A percentile compares a stretch with the other conserved stretches of the same genome.
phyloP scores from a whole-genome alignment of 2,797 vertebrate genomes.

The Aphelocoma californica region DNA sequence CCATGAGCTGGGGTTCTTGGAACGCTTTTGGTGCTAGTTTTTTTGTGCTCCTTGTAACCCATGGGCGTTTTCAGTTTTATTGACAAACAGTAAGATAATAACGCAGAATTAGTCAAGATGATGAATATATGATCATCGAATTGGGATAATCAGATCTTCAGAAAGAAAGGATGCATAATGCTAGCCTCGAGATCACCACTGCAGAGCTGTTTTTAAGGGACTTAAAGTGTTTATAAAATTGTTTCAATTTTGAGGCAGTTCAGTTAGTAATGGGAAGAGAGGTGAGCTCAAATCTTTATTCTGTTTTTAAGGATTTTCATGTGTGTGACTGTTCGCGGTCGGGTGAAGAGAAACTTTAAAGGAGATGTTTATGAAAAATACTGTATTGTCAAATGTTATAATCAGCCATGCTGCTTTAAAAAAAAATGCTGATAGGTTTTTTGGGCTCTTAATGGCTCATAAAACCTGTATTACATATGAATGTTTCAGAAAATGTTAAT shows the following conservation, averaged over 20 bases:
- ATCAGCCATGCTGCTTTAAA: fast-evolving
- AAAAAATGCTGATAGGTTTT: background rate
- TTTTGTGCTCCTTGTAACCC: background rate
- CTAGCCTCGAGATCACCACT: background rate
- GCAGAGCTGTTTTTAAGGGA: background rate
- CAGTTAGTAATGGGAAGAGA: background rate
- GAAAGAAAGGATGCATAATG: background rate
- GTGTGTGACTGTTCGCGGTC: fast-evolving
- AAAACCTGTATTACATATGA: fast-evolving
- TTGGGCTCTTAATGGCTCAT: background rate
- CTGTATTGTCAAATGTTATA: background rate
- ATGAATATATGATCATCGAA: background rate
- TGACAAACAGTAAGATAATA: background rate
- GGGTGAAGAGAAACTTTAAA: background rate
- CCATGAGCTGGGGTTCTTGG: background rate
- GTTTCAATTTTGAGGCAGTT: background rate
- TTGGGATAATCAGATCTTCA: background rate
- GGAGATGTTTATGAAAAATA: background rate
- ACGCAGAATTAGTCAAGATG: fast-evolving
- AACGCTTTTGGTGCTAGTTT: background rate
- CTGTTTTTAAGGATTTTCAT: background rate
- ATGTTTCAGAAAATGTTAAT: background rate
- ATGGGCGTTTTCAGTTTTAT: fast-evolving
- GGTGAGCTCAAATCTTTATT: background rate
- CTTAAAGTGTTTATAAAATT: background rate